These are phyloP conservation scores for Autographa pulchrina DNA, from an alignment of 2,888 invertebrate genomes.

Conservation along the genomic window DNA sequence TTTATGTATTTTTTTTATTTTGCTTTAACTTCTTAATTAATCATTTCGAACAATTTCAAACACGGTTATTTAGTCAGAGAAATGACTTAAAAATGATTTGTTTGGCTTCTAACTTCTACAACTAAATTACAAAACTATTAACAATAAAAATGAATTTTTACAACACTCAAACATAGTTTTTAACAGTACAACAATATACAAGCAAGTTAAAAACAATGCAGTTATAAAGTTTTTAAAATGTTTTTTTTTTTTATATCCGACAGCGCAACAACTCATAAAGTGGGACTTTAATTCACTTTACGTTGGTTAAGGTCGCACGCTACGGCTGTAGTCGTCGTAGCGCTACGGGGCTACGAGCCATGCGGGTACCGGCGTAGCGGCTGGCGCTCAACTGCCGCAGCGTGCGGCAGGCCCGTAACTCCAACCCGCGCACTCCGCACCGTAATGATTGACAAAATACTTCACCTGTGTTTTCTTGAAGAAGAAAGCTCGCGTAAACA, in stretches of 20 bases:
- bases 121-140: not conserved
- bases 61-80: not conserved
- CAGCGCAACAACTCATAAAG: slow-evolving; percentile 46
- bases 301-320: slow-evolving; percentile 49
- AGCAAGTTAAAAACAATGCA: slow-evolving; percentile 19
- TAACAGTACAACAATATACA: slow-evolving; percentile 1
- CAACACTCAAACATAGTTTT: not conserved
- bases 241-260: slow-evolving; percentile 22
- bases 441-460: slow-evolving; percentile 86
- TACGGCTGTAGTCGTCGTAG: slow-evolving; percentile 60
- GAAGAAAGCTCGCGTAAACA: slow-evolving; percentile 67
- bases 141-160: not conserved
- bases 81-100: not conserved
- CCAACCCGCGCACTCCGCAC: slow-evolving; percentile 70
- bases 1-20: too few relatives aligned
- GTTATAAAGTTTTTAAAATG: slow-evolving; percentile 30
- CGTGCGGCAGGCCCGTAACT: slow-evolving; percentile 58
- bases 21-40: too few relatives aligned
- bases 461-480: slow-evolving; percentile 82
- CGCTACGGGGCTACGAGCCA: slow-evolving; percentile 67
- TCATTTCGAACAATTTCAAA: not conserved
- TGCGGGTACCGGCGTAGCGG: slow-evolving; percentile 66
- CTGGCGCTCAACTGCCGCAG: slow-evolving; percentile 71
- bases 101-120: not conserved
- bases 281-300: slow-evolving; percentile 55